A percentile compares a stretch with the other conserved stretches of the same genome.
Conservation (phyloP, 2,888 invertebrate genomes). For the Argynnis bischoffii region DNA sequence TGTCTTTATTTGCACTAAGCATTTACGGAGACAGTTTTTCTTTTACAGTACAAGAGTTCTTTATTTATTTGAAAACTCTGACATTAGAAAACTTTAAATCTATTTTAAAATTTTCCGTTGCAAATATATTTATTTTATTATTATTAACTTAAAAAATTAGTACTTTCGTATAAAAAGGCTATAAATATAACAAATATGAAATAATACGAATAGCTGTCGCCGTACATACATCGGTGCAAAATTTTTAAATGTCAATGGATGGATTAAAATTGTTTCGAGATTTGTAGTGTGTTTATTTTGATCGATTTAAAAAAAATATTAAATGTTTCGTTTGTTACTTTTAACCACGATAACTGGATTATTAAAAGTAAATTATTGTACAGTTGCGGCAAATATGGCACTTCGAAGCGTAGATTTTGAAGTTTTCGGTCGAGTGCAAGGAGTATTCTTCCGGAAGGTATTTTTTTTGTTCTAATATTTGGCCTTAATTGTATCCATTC, state of each 20-base stretch:
- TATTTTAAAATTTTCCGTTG: too few species aligned
- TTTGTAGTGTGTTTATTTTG: constrained; percentile 8
- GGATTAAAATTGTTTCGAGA: constrained; percentile 1
- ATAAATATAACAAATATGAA: neutral
- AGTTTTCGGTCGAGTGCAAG: constrained; percentile 84
- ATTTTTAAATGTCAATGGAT: constrained; percentile 2
- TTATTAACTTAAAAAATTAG: neutral
- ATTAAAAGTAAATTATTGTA: constrained; percentile 43
- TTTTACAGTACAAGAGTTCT: neutral
- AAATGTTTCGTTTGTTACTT: constrained; percentile 59
- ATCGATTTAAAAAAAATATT: constrained; percentile 19
- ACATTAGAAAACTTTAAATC: too few species aligned
- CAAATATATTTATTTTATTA: neutral
- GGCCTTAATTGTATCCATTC: too few species aligned
- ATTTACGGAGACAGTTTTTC: constrained; percentile 8
- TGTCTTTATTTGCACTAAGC: neutral
- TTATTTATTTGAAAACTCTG: neutral
- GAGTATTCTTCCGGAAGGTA: constrained; percentile 85
- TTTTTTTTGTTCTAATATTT: constrained; percentile 20
- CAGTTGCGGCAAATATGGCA: constrained; percentile 49
- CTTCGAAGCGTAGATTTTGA: constrained; percentile 79
- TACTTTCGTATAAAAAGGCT: neutral
- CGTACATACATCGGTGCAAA: neutral
- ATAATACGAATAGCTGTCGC: neutral
- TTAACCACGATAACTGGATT: constrained; percentile 50